phyloP scores from a whole-genome alignment of 2,888 invertebrate species.

The Microctonus brassicae region DNA sequence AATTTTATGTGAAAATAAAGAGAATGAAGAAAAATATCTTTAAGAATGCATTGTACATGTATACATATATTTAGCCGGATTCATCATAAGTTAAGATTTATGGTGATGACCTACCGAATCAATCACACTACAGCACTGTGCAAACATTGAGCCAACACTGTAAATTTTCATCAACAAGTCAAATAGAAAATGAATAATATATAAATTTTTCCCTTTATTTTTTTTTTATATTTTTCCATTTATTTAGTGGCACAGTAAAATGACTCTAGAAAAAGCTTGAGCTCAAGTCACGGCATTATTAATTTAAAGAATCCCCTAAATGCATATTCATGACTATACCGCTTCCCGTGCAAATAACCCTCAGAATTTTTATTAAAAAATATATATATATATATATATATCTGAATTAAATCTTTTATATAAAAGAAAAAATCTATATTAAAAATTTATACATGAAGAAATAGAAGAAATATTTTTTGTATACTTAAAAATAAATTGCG shows the following conservation, averaged over 20 bases:
- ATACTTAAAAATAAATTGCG: too few relatives aligned
- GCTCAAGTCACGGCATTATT: neutral
- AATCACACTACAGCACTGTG: neutral
- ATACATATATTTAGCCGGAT: neutral
- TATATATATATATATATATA: neutral
- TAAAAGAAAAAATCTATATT: too few relatives aligned
- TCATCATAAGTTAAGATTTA: neutral
- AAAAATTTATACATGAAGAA: too few relatives aligned
- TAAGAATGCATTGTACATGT: neutral
- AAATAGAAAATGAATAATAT: too few relatives aligned
- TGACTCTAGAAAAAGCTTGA: neutral
- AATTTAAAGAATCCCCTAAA: slow-evolving; percentile 3
- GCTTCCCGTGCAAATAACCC: neutral
- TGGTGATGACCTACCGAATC: neutral
- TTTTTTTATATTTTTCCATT: slow-evolving; percentile 26
- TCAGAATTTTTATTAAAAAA: neutral
- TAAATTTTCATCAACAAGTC: neutral
- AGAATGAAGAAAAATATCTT: neutral
- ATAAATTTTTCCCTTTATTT: too few relatives aligned
- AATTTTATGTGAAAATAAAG: neutral
- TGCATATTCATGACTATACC: slow-evolving; percentile 13
- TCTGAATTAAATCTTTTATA: neutral
- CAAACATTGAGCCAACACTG: neutral
- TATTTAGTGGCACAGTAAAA: neutral
- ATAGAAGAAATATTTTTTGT: too few relatives aligned